Evolutionary conservation across 1,140 invertebrate species (phyloP).

Genomic region (Drosophila prosaltans): DNA sequence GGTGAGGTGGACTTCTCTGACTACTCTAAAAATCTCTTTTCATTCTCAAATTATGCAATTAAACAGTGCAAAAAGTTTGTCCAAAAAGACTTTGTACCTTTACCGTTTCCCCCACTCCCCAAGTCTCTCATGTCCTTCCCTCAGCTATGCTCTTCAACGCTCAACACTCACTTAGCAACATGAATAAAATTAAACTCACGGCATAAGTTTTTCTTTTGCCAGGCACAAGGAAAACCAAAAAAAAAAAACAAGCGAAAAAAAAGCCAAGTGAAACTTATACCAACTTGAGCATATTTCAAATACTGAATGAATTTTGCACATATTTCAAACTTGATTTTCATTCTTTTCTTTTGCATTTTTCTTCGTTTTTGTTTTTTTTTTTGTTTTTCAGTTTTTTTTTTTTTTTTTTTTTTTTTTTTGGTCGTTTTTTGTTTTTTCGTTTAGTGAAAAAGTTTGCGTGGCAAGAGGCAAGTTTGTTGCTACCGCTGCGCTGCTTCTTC

Average conservation of each 20-base stretch:
- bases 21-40: slow-evolving; percentile 48
- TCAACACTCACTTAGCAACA: slow-evolving; percentile 77
- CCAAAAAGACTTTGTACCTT: slow-evolving; percentile 46
- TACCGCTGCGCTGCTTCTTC: background rate
- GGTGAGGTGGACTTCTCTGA: background rate
- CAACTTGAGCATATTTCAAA: slow-evolving; percentile 77
- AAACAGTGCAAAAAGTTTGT: slow-evolving; percentile 69
- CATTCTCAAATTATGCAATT: slow-evolving; percentile 76
- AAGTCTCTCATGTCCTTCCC: too few species aligned
- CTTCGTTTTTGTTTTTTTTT: slow-evolving; percentile 14
- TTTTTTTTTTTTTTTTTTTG: slow-evolving; percentile 28
- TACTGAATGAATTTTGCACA: slow-evolving; percentile 78
- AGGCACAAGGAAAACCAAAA: slow-evolving; percentile 26
- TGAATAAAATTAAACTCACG: slow-evolving; percentile 79
- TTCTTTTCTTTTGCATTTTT: slow-evolving; percentile 21
- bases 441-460: slow-evolving; percentile 51
- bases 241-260: slow-evolving; percentile 14
- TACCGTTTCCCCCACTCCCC: slow-evolving; percentile 9
- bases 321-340: slow-evolving; percentile 74
- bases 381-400: slow-evolving; percentile 13
- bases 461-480: slow-evolving; percentile 48
- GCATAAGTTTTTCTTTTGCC: slow-evolving; percentile 67
- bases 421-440: slow-evolving; percentile 2
- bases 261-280: slow-evolving; percentile 64
- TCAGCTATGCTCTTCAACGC: slow-evolving; percentile 29